Conservation (phyloP, 2,888 invertebrate genomes). For the Sarcophaga carnaria region DNA sequence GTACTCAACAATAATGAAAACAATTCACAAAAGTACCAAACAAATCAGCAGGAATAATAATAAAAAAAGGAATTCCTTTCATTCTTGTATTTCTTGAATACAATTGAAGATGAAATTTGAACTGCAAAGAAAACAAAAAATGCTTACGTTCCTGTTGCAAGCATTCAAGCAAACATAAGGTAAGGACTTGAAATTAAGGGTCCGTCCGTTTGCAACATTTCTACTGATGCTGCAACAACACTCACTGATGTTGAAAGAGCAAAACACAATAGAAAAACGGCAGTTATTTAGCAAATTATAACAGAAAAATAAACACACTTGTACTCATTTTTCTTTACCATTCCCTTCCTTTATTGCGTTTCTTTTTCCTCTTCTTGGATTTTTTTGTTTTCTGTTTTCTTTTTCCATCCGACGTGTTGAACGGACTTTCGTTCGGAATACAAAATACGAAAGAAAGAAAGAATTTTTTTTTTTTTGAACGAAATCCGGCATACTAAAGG, state of each 20-base stretch:
- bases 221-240: slow-evolving; percentile 5
- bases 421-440: not conserved
- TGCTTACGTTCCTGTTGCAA: not conserved
- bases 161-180: not conserved
- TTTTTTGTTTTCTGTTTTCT: no score
- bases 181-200: slow-evolving; percentile 40
- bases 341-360: no score
- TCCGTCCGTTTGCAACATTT: slow-evolving; percentile 43
- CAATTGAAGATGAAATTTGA: slow-evolving; percentile 40
- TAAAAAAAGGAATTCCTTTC: slow-evolving; percentile 27
- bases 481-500: slow-evolving; percentile 51
- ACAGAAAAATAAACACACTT: slow-evolving; percentile 66
- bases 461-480: not conserved
- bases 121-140: slow-evolving; percentile 30
- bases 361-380: no score
- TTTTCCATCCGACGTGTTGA: no score
- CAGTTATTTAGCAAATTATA: slow-evolving; percentile 68
- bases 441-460: slow-evolving; percentile 38
- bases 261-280: slow-evolving; percentile 62
- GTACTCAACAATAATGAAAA: not conserved
- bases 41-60: slow-evolving; percentile 34
- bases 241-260: not conserved
- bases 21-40: not conserved
- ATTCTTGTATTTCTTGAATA: slow-evolving; percentile 33
- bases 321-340: slow-evolving; percentile 43